phyloP scores from a whole-genome alignment of 2,797 vertebrate species.

The Arctocebus calabarensis region DNA sequence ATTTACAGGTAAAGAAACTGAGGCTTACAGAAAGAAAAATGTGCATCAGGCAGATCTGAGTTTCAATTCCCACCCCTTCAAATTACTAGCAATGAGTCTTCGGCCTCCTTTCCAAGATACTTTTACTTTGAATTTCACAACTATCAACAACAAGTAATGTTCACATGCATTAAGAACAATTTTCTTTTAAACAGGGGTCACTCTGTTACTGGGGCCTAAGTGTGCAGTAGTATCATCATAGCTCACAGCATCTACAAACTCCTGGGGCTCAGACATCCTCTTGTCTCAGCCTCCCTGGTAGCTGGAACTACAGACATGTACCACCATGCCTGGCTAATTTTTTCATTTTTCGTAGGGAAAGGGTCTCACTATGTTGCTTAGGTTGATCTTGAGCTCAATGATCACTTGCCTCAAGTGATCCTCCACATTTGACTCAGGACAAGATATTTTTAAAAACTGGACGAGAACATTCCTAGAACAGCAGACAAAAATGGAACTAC shows the following conservation, averaged over 20 bases:
- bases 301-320: background rate
- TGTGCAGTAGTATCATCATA: background rate
- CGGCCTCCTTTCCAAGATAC: constrained; percentile 35
- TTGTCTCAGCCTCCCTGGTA: background rate
- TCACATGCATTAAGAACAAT: constrained; percentile 59
- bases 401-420: background rate
- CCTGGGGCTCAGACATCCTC: background rate
- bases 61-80: background rate
- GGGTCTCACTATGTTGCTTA: background rate
- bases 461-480: constrained; percentile 12
- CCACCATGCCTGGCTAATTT: background rate
- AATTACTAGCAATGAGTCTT: background rate
- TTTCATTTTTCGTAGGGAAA: background rate
- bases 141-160: constrained; percentile 26
- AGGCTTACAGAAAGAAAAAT: background rate
- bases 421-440: background rate
- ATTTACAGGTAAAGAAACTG: background rate
- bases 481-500: constrained; percentile 4
- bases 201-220: background rate
- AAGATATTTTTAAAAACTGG: constrained; percentile 35
- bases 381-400: background rate
- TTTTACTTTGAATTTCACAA: constrained; percentile 40
- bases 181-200: background rate
- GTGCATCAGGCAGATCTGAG: background rate
- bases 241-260: background rate